phyloP scores from a whole-genome alignment of 2,113 vertebrate genomes.

The Stercorarius parasiticus region DNA sequence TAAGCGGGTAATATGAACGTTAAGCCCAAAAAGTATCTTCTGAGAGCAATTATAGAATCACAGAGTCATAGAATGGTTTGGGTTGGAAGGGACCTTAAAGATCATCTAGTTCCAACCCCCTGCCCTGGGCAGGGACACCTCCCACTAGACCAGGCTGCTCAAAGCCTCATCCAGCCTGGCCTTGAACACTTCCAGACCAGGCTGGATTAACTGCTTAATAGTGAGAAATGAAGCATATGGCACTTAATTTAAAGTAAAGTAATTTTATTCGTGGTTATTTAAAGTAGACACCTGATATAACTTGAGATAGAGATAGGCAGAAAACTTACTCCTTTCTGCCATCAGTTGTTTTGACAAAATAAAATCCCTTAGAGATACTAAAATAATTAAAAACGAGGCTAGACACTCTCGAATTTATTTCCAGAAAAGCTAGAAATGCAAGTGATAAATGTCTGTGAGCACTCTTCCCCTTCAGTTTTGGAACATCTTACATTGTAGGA shows the following conservation, averaged over 20 bases:
- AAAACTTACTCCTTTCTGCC: neutral
- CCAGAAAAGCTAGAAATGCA: neutral
- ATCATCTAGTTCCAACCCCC: too few relatives aligned
- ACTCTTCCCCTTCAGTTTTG: neutral
- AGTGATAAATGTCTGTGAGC: neutral
- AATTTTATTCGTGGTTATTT: neutral
- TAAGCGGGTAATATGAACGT: neutral
- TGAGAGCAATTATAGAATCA: neutral
- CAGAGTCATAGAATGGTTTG: too few relatives aligned
- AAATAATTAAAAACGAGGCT: neutral
- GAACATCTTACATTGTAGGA: neutral
- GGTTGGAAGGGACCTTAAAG: too few relatives aligned
- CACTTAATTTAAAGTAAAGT: neutral
- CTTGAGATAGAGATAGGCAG: neutral
- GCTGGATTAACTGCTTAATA: neutral
- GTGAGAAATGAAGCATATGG: neutral
- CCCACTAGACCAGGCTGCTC: too few relatives aligned
- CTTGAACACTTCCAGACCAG: too few relatives aligned
- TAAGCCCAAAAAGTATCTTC: neutral
- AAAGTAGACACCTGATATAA: neutral
- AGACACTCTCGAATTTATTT: neutral
- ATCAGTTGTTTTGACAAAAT: neutral
- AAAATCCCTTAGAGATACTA: neutral
- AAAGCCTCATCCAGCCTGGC: too few relatives aligned
- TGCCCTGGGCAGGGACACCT: too few relatives aligned